Evolutionary conservation across 2,113 vertebrate species (phyloP).

Genomic region (rat (Rattus norvegicus)): DNA sequence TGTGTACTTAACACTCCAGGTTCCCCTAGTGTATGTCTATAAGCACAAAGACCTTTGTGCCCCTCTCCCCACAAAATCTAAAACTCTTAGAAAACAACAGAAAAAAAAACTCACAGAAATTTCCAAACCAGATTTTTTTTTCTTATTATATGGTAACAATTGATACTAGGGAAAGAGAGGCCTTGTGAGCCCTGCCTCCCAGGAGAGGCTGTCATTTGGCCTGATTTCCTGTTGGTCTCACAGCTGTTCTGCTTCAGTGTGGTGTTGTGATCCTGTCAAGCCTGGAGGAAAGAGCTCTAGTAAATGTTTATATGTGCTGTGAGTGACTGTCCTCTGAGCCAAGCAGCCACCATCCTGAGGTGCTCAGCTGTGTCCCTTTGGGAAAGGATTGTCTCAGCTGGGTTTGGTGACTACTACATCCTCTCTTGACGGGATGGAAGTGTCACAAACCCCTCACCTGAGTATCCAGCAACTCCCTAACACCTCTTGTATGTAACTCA

Average conservation of each 20-base stretch:
- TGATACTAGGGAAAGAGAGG: neutral
- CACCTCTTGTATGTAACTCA: neutral
- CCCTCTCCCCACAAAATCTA: neutral
- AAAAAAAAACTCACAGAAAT: neutral
- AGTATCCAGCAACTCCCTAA: neutral
- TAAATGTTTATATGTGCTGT: neutral
- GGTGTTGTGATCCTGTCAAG: neutral
- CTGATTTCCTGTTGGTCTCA: neutral
- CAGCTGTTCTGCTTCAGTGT: neutral
- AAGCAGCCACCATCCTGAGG: neutral
- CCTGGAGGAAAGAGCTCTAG: neutral
- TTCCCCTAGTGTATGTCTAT: no score
- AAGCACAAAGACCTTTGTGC: neutral
- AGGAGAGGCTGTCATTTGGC: neutral
- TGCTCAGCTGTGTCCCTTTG: neutral
- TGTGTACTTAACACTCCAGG: no score
- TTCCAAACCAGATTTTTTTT: neutral
- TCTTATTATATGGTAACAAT: neutral
- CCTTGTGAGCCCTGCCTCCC: neutral
- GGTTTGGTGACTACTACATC: neutral
- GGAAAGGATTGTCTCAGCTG: neutral
- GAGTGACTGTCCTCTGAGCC: neutral
- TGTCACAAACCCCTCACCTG: neutral
- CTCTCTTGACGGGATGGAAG: neutral
- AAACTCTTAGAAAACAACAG: neutral